Evolutionary conservation across 2,113 vertebrate species (phyloP).

Genomic region (Lepisosteus oculatus): DNA sequence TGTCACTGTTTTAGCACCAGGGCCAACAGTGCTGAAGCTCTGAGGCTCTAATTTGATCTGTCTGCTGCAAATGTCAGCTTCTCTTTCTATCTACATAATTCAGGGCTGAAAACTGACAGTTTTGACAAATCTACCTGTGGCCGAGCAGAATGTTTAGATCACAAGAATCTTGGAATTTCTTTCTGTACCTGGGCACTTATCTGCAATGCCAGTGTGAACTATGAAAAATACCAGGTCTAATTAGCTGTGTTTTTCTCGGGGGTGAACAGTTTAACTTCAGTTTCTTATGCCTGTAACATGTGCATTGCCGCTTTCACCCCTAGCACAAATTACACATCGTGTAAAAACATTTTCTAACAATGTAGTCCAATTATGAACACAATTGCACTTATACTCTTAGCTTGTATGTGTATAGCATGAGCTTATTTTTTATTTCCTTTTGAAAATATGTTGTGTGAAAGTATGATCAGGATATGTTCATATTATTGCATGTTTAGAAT

Average conservation of each 20-base stretch:
- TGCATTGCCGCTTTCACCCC: not conserved
- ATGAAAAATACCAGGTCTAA: not conserved
- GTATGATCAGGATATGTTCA: conserved; percentile 62
- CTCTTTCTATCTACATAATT: conserved; percentile 17
- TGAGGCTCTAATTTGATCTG: conserved; percentile 19
- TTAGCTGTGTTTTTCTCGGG: not conserved
- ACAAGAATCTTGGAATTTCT: conserved; percentile 10
- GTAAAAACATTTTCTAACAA: too few species aligned
- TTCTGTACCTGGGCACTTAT: not conserved
- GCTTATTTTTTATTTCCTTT: not conserved
- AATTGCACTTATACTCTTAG: too few species aligned
- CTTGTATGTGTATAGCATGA: too few species aligned
- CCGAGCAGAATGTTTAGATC: conserved; percentile 18
- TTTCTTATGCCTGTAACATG: not conserved
- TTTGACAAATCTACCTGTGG: conserved; percentile 22
- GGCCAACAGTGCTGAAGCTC: not conserved
- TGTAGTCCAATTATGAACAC: too few species aligned
- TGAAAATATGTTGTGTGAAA: conserved; percentile 33
- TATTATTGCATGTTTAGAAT: conserved; percentile 66
- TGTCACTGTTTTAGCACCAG: conserved; percentile 13
- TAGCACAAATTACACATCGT: too few species aligned
- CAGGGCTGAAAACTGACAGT: conserved; percentile 19
- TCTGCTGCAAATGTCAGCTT: conserved; percentile 20
- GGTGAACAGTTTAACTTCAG: not conserved
- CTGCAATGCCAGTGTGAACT: not conserved